Percentiles rank a stretch among this genome's conserved stretches.
phyloP scores from a whole-genome alignment of 2,888 invertebrate genomes.

The Stomorhina lunata region DNA sequence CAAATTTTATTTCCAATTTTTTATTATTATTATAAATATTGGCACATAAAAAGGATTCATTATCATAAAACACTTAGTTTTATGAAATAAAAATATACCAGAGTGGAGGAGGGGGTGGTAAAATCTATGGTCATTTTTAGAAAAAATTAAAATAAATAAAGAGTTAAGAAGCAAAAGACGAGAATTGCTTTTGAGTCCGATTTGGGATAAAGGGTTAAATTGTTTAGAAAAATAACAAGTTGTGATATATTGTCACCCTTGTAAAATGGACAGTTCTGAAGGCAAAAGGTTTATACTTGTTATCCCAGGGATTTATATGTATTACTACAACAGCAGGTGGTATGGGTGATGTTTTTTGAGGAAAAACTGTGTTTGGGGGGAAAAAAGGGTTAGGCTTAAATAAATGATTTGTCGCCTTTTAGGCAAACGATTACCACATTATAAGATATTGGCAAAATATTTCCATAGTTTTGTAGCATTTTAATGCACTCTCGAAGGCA shows the following conservation, averaged over 20 bases:
- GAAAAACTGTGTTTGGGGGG: no score
- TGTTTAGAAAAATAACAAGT: constrained; percentile 59
- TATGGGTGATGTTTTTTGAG: neutral
- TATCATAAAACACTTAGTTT: constrained; percentile 65
- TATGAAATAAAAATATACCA: constrained; percentile 50
- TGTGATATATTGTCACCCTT: constrained; percentile 65
- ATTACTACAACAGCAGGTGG: constrained; percentile 18
- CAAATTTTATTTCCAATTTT: constrained; percentile 74
- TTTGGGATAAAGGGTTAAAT: constrained; percentile 64
- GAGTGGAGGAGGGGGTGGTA: neutral
- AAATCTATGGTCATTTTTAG: constrained; percentile 36
- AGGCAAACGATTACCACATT: constrained; percentile 78
- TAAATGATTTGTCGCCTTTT: constrained; percentile 79
- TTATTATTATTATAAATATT: constrained; percentile 61
- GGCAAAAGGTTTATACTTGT: constrained; percentile 32
- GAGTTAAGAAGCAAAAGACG: neutral
- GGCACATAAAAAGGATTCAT: constrained; percentile 63
- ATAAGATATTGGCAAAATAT: constrained; percentile 70
- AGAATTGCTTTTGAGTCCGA: neutral
- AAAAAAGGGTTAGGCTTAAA: constrained; percentile 49
- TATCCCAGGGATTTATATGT: constrained; percentile 49
- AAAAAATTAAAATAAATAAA: neutral
- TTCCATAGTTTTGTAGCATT: constrained; percentile 33
- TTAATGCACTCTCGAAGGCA: constrained; percentile 63
- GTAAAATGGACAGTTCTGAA: constrained; percentile 51